Base-by-base conservation (phyloP, 2,888 invertebrate species). In the Pterostichus madidus region DNA sequence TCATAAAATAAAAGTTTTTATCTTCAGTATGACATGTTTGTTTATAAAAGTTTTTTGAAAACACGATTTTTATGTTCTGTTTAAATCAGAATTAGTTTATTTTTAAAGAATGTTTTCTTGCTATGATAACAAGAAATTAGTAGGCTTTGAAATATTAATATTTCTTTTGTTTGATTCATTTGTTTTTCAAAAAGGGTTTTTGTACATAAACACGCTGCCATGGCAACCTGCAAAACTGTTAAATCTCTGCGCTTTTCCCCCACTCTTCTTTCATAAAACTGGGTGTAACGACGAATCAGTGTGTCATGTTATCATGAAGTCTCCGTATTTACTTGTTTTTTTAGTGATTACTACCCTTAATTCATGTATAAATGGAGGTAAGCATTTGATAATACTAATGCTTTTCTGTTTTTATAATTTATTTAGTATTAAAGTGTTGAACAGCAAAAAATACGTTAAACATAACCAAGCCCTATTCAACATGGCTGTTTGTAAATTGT, bases 291-390 rank as follows among this genome's bases (percentile, higher is more conserved):
- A 32, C 59, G 77, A 24, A 46, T 52, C 46, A 13, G 52, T 61
- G 81, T 81, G 76, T 78, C 79, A 83, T 80, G 80, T 73, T 83
- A 84, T 77, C 71, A 84, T 84, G 84, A 79, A 83, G 76, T 35
- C 80, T 68, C 39, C 61, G 71, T 13, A 81, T 83, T 79, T 84
- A 78, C 71, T 84, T 64, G 75, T 81, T 78, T 64, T 84, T 82
- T 84, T 84, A 73, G 84, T 83, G 79, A 52, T 79, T 68, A 52
- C 71, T 59, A 78, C 64, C n/a, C 46, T 64, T 53, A 64, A 59
- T 76, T 64, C 52, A 68, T 77, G 32, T 52, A 64, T 83, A 78
- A 84, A 83, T 59, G 84, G 39, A 83, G 83, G 83, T 84, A 83
- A 76, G 64, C 31, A 59, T 32, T 39, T 39, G 24, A 39, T 78